These are phyloP conservation scores for Anastrepha obliqua DNA, from an alignment of 1,140 invertebrate species.

Conservation along the genomic window DNA sequence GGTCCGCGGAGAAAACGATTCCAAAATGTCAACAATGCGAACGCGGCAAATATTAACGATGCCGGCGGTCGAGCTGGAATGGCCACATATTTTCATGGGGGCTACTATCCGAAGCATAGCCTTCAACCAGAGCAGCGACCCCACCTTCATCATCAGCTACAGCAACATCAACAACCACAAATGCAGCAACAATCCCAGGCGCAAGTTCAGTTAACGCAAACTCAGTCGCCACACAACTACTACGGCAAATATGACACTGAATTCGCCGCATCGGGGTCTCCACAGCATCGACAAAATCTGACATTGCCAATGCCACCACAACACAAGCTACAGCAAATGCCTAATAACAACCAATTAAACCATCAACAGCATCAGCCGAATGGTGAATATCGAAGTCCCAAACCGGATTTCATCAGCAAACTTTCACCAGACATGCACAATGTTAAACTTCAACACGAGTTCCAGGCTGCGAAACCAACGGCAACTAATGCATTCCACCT, in stretches of 20 bases:
- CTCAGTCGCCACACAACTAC: constrained; percentile 65
- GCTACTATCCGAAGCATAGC: constrained; percentile 68
- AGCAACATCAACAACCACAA: constrained; percentile 58
- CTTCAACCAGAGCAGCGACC: constrained; percentile 63
- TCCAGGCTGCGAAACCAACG: constrained; percentile 40
- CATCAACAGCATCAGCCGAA: constrained; percentile 63
- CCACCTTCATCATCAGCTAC: constrained; percentile 58
- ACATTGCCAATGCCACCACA: constrained; percentile 37
- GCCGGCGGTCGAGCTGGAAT: constrained; percentile 55
- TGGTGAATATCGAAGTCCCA: constrained; percentile 70
- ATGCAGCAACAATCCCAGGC: constrained; percentile 16
- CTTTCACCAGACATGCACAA: constrained; percentile 8
- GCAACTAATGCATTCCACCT: constrained; percentile 62
- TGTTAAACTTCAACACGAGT: constrained; percentile 53
- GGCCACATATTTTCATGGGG: constrained; percentile 57
- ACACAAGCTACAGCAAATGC: constrained; percentile 52
- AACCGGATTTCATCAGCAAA: constrained; percentile 61
- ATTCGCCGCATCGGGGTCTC: constrained; percentile 64
- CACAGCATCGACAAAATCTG: constrained; percentile 58
- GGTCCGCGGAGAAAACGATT: constrained; percentile 65
- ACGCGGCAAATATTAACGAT: constrained; percentile 59
- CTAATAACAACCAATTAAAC: constrained; percentile 44
- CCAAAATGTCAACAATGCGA: constrained; percentile 64
- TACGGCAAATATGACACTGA: constrained; percentile 73
- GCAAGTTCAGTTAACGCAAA: constrained; percentile 31